Conservation (phyloP, 2,888 invertebrate genomes). For the Eupithecia subfuscata region DNA sequence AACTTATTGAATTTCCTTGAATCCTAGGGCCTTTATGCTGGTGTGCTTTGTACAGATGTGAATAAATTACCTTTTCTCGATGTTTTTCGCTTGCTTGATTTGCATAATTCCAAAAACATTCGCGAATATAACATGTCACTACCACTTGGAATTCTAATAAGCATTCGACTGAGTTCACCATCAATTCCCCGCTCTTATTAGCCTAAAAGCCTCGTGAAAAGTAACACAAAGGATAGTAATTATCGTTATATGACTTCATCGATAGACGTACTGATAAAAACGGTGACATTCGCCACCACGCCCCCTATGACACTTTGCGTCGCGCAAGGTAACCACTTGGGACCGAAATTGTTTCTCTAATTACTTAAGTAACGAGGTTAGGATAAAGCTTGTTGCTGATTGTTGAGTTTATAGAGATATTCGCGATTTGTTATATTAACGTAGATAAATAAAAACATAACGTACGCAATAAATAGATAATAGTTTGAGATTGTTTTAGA, state of each 20-base stretch:
- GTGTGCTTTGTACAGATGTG: neutral
- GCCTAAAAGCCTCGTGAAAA: slow-evolving; percentile 55
- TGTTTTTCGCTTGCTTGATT: neutral
- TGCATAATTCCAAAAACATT: neutral
- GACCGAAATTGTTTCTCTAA: slow-evolving; percentile 49
- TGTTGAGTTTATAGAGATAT: slow-evolving; percentile 31
- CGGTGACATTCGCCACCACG: slow-evolving; percentile 48
- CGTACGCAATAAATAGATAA: neutral
- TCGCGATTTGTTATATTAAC: neutral
- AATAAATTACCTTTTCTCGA: neutral
- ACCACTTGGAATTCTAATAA: slow-evolving; percentile 18
- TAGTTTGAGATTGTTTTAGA: neutral
- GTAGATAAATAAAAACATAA: neutral
- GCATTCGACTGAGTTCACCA: slow-evolving; percentile 43
- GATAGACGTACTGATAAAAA: slow-evolving; percentile 53
- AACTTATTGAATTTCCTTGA: neutral
- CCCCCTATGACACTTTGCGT: slow-evolving; percentile 50
- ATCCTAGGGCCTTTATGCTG: neutral
- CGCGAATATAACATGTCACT: neutral
- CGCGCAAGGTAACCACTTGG: slow-evolving; percentile 51
- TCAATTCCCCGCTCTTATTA: slow-evolving; percentile 50
- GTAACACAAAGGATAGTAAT: slow-evolving; percentile 50
- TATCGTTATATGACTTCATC: slow-evolving; percentile 56
- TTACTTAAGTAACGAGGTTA: slow-evolving; percentile 39
- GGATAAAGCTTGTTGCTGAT: slow-evolving; percentile 35